Evolutionary conservation across 2,797 vertebrate species (phyloP).

Genomic region (Dermochelys coriacea): DNA sequence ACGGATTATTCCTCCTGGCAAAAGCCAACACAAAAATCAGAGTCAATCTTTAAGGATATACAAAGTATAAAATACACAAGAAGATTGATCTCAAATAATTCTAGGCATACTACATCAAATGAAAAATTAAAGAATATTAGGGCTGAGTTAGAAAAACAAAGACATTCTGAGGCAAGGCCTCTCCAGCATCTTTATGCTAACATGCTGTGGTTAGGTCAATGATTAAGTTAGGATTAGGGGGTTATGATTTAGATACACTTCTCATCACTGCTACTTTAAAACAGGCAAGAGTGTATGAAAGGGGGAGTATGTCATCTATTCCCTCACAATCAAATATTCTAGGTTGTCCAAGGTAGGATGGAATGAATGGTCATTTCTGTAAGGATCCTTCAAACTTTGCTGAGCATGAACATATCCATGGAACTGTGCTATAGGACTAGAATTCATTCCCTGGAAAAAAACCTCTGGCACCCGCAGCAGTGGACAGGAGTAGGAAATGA

Average conservation of each 20-base stretch:
- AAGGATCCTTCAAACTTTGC: neutral
- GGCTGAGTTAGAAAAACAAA: neutral
- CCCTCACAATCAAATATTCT: neutral
- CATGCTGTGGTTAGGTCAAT: neutral
- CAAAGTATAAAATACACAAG: neutral
- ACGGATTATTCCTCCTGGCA: neutral
- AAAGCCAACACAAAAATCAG: neutral
- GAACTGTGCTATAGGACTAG: neutral
- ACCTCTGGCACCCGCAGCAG: neutral
- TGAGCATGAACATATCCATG: rapidly evolving
- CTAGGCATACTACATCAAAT: neutral
- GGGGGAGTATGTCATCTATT: neutral
- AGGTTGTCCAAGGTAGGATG: neutral
- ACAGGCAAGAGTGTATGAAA: rapidly evolving
- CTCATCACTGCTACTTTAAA: neutral
- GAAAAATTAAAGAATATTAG: neutral
- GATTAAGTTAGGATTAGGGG: neutral
- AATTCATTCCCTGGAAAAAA: neutral
- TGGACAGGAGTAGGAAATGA: neutral
- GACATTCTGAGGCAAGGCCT: neutral
- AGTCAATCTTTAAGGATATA: neutral
- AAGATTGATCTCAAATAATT: neutral
- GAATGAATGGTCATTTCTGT: neutral
- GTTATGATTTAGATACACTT: neutral
- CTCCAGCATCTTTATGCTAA: neutral